Percentiles rank a stretch among this genome's conserved stretches.
Evolutionary conservation across 2,888 invertebrate genomes (phyloP).

Genomic region (Muscina levida): DNA sequence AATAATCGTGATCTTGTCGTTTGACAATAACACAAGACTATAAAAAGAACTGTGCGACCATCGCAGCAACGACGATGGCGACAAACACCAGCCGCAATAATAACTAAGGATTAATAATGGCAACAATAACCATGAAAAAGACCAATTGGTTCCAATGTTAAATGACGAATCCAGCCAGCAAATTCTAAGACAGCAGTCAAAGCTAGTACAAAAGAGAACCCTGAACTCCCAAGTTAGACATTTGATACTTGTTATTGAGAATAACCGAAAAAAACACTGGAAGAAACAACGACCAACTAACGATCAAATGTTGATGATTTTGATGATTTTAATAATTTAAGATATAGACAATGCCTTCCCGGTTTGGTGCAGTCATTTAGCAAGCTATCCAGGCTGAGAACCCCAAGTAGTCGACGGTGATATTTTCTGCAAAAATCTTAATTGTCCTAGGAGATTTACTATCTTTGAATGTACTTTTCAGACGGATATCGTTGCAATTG

Average conservation of each 20-base stretch:
- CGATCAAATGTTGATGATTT: too few relatives aligned
- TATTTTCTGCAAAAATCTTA: too few relatives aligned
- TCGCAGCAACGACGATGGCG: not conserved
- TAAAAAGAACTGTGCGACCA: too few relatives aligned
- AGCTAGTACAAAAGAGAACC: slow-evolving; percentile 20
- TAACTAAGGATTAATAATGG: slow-evolving; percentile 39
- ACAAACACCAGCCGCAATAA: slow-evolving; percentile 26
- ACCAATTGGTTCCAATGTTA: slow-evolving; percentile 50
- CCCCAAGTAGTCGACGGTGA: too few relatives aligned
- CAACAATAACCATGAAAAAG: slow-evolving; percentile 4
- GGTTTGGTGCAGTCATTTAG: too few relatives aligned
- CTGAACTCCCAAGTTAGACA: slow-evolving; percentile 43
- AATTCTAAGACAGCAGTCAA: slow-evolving; percentile 7
- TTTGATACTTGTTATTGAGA: slow-evolving; percentile 30
- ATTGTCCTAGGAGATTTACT: too few relatives aligned
- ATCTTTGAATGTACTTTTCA: too few relatives aligned
- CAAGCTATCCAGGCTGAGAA: too few relatives aligned
- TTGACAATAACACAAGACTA: slow-evolving; percentile 44
- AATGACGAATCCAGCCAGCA: slow-evolving; percentile 37
- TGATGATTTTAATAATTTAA: too few relatives aligned
- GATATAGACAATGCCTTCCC: too few relatives aligned
- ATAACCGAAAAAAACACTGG: not conserved
- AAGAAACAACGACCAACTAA: too few relatives aligned
- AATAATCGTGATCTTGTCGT: slow-evolving; percentile 64
- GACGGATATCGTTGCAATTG: too few relatives aligned